phyloP scores from a whole-genome alignment of 2,888 invertebrate species.

The Limnephilus auricula region DNA sequence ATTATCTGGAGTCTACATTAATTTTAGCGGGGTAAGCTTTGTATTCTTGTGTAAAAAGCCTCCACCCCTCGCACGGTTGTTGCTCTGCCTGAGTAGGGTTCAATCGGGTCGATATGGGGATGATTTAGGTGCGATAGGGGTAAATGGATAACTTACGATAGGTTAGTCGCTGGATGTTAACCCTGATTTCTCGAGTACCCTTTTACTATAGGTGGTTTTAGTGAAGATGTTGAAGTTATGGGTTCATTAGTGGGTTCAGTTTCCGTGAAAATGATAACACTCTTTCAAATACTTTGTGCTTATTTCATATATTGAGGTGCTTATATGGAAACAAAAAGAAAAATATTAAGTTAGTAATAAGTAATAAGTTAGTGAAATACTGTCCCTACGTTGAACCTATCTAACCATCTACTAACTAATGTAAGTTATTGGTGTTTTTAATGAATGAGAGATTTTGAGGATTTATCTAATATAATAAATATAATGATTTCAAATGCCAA shows the following conservation, averaged over 20 bases:
- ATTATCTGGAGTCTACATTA: neutral
- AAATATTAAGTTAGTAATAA: no score
- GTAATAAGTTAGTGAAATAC: neutral
- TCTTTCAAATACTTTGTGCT: neutral
- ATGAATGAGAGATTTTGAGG: no score
- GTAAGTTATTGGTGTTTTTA: no score
- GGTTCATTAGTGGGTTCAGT: neutral
- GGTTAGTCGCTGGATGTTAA: constrained; percentile 7
- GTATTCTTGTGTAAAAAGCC: neutral
- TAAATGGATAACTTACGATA: constrained; percentile 25
- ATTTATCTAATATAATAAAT: no score
- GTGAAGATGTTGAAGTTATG: constrained; percentile 8
- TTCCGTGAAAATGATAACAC: neutral
- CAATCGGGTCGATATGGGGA: neutral
- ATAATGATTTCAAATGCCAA: no score
- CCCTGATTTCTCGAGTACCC: constrained; percentile 3
- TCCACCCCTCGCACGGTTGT: neutral
- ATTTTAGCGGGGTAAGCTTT: neutral
- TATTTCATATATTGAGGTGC: no score
- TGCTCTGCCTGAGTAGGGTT: neutral
- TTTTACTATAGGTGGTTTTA: constrained; percentile 8
- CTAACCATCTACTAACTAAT: neutral
- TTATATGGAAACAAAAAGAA: neutral
- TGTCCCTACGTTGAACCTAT: no score
- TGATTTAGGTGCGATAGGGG: constrained; percentile 21